phyloP scores from a whole-genome alignment of 2,888 invertebrate genomes.

The Drosophila tripunctata region DNA sequence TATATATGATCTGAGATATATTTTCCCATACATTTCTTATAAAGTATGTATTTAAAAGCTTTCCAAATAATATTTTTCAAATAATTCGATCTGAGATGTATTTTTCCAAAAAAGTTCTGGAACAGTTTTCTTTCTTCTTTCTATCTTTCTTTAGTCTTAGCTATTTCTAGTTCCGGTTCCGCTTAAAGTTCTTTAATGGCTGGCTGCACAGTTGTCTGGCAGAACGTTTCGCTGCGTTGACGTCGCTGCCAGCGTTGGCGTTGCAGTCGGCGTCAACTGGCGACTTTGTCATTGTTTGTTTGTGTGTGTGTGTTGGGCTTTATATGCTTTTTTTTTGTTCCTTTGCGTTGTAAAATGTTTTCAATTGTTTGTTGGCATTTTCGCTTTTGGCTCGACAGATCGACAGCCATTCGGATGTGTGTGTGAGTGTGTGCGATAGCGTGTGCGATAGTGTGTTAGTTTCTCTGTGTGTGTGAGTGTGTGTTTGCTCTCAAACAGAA shows the following conservation, averaged over 20 bases:
- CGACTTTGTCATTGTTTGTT: constrained; percentile 5
- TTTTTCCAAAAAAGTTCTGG: too few relatives aligned
- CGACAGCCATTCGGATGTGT: constrained; percentile 33
- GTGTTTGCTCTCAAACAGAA: constrained; percentile 64
- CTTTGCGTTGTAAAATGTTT: constrained; percentile 50
- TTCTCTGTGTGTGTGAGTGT: constrained; percentile 27
- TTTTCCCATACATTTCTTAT: too few relatives aligned
- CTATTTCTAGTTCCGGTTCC: constrained; percentile 3
- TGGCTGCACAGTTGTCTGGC: not conserved
- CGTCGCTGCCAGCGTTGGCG: not conserved
- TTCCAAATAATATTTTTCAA: too few relatives aligned
- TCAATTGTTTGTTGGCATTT: constrained; percentile 60
- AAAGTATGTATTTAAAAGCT: too few relatives aligned
- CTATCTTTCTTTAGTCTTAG: too few relatives aligned
- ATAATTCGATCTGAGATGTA: too few relatives aligned
- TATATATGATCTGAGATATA: too few relatives aligned
- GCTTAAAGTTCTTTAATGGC: not conserved
- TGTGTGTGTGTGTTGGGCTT: not conserved
- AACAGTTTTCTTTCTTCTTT: too few relatives aligned
- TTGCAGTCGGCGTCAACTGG: not conserved
- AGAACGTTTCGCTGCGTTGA: not conserved
- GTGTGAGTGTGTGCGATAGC: constrained; percentile 4
- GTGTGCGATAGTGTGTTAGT: constrained; percentile 12
- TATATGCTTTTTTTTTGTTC: not conserved
- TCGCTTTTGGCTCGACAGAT: constrained; percentile 52